phyloP scores from a whole-genome alignment of 1,140 invertebrate genomes.

The Melipona quadrifasciata region DNA sequence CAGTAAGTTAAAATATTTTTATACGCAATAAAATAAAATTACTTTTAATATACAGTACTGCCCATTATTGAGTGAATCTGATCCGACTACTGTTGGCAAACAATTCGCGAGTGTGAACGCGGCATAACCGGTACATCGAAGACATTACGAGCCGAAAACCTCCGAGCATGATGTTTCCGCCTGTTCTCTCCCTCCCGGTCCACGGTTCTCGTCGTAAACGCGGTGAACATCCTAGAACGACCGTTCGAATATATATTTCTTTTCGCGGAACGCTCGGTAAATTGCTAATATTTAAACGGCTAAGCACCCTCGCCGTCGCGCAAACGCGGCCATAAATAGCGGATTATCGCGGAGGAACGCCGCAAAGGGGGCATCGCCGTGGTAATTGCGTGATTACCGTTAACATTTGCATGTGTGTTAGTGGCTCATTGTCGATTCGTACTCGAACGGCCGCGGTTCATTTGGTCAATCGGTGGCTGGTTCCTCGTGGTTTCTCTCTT shows the following conservation, averaged over 20 bases:
- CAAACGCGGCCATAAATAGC: conserved; percentile 32
- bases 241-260: conserved; percentile 11
- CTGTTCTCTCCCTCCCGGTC: background rate
- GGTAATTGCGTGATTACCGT: conserved; percentile 45
- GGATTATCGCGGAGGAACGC: conserved; percentile 36
- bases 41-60: no score
- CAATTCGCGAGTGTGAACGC: no score
- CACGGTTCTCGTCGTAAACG: background rate
- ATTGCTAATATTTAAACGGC: conserved; percentile 36
- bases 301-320: conserved; percentile 1
- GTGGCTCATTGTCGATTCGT: conserved; percentile 29
- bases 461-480: background rate
- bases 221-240: background rate
- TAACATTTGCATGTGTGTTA: conserved; percentile 36
- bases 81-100: no score
- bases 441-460: no score
- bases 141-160: conserved; percentile 17
- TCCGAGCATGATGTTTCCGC: background rate
- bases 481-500: background rate
- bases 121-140: no score
- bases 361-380: background rate
- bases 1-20: no score
- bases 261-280: conserved; percentile 15
- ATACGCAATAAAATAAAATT: no score
- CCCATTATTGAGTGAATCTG: no score